Evolutionary conservation across 2,113 vertebrate species (phyloP).

Genomic region (Dasyprocta punctata): DNA sequence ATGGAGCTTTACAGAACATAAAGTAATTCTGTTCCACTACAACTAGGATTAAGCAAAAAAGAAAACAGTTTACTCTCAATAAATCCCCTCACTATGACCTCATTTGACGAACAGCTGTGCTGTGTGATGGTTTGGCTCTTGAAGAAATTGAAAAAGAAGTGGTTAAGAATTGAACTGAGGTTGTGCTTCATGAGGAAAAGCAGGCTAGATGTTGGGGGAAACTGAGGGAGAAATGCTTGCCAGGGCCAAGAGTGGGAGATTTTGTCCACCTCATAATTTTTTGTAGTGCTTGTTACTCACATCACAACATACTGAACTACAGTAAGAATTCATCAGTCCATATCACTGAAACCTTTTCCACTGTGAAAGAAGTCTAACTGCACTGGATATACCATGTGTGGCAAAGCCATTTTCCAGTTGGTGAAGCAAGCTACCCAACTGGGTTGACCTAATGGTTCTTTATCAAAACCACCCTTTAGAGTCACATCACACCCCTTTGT

Average conservation of each 20-base stretch:
- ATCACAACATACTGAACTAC: neutral
- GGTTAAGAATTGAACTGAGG: neutral
- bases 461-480: neutral
- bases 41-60: neutral
- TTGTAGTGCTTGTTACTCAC: neutral
- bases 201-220: no score
- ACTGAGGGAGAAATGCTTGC: neutral
- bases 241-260: neutral
- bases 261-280: neutral
- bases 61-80: neutral
- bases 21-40: neutral
- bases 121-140: neutral
- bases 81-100: no score
- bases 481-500: neutral
- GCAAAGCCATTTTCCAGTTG: neutral
- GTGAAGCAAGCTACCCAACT: neutral
- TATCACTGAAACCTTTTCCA: neutral
- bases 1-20: neutral
- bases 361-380: neutral
- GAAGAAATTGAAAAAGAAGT: neutral
- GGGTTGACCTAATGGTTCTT: neutral
- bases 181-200: neutral
- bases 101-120: neutral
- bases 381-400: neutral
- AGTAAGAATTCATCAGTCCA: neutral